Evolutionary conservation across 2,797 vertebrate species (phyloP).

Genomic region (Acrossocheilus wenchowensis): DNA sequence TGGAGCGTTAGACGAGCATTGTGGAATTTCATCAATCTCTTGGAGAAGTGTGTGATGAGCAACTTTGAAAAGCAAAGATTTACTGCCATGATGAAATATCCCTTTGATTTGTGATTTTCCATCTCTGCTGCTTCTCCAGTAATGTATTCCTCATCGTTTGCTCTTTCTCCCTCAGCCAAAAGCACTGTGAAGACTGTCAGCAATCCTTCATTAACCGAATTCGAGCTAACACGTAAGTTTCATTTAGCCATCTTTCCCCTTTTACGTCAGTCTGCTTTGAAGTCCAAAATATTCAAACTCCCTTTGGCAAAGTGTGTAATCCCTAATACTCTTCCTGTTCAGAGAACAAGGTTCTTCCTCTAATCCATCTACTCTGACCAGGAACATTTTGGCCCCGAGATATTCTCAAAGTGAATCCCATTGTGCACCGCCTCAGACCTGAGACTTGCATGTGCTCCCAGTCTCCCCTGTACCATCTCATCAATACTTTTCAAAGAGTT

Average conservation of each 20-base stretch:
- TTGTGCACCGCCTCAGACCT: conserved; percentile 1
- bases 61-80: conserved; percentile 54
- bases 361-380: conserved; percentile 55
- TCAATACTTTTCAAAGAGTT: conserved; percentile 2
- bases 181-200: conserved; percentile 96
- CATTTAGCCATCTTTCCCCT: conserved; percentile 45
- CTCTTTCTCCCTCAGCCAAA: conserved; percentile 78
- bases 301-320: conserved; percentile 52
- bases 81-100: conserved; percentile 59
- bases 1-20: conserved; percentile 45
- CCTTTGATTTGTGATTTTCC: conserved; percentile 62
- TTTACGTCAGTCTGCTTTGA: conserved; percentile 54
- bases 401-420: conserved; percentile 40
- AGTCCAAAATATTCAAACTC: conserved; percentile 45
- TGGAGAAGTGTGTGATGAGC: conserved; percentile 54
- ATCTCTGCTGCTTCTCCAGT: conserved; percentile 33
- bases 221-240: conserved; percentile 94
- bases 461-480: conserved; percentile 1
- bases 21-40: conserved; percentile 56
- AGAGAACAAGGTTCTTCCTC: conserved; percentile 41
- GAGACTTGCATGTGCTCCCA: conserved; percentile 6
- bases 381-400: conserved; percentile 33
- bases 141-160: conserved; percentile 48
- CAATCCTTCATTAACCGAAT: conserved; percentile 89
- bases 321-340: conserved; percentile 39